Evolutionary conservation across 64 coral and sea anemone genomes (phyloP).

Genomic region (Porites lutea): DNA sequence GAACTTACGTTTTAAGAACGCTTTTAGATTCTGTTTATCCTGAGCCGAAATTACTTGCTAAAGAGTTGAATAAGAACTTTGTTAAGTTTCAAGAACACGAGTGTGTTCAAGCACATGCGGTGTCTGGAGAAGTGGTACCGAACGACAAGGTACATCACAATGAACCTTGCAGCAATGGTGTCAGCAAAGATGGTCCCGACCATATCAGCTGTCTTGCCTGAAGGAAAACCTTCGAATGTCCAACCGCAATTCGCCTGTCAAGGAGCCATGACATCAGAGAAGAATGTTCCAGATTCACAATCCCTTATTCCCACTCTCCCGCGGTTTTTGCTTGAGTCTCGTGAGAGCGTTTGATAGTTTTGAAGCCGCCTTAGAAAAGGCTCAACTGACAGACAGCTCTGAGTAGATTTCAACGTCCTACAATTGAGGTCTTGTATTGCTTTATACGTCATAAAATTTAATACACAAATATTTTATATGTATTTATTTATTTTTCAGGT

Average conservation of each 20-base stretch:
- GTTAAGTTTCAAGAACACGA: no score
- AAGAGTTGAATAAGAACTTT: not conserved
- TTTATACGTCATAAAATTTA: constrained; percentile 28
- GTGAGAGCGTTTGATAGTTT: constrained; percentile 67
- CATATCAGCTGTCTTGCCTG: not conserved
- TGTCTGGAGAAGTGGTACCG: no score
- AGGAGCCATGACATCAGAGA: constrained; percentile 28
- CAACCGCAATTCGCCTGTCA: not conserved
- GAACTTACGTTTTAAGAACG: constrained; percentile 33
- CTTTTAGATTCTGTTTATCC: not conserved
- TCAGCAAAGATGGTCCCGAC: no score
- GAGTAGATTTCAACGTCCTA: not conserved
- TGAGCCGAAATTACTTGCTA: not conserved
- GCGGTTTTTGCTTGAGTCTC: constrained; percentile 78
- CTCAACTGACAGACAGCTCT: constrained; percentile 28
- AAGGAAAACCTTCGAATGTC: not conserved
- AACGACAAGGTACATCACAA: no score
- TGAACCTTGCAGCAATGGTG: no score
- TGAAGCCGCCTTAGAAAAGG: constrained; percentile 48
- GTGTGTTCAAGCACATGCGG: no score
- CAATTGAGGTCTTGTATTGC: not conserved
- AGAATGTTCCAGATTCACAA: constrained; percentile 74
- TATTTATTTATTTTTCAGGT: constrained; percentile 4
- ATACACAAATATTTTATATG: constrained; percentile 30
- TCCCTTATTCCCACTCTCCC: constrained; percentile 87